These are phyloP conservation scores for Helostoma temminkii DNA, from an alignment of 2,797 vertebrate species.

Conservation along the genomic window DNA sequence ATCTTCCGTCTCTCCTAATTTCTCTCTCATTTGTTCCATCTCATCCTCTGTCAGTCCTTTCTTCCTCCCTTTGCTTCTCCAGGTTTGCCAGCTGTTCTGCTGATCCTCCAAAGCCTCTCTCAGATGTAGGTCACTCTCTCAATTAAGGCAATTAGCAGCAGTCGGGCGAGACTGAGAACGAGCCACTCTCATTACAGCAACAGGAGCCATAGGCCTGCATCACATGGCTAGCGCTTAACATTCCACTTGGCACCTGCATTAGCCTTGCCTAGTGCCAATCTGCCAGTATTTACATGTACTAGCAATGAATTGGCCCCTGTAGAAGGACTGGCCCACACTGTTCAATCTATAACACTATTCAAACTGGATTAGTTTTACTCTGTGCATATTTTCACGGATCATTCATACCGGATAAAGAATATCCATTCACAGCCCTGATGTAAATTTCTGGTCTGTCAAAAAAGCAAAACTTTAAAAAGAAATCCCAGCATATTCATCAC, in stretches of 20 bases:
- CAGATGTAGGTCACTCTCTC: conserved; percentile 80
- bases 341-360: conserved; percentile 47
- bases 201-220: conserved; percentile 68
- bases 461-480: conserved; percentile 13
- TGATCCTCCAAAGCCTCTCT: conserved; percentile 62
- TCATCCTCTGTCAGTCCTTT: conserved; percentile 17
- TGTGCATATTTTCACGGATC: conserved; percentile 49
- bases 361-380: conserved; percentile 54
- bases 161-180: conserved; percentile 52
- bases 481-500: conserved; percentile 18
- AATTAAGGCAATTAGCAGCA: conserved; percentile 81
- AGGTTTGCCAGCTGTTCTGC: conserved; percentile 76
- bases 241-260: conserved; percentile 67
- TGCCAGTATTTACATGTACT: conserved; percentile 53
- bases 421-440: conserved; percentile 16
- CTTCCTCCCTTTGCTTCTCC: conserved; percentile 24
- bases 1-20: conserved; percentile 41
- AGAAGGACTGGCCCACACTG: conserved; percentile 14
- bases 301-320: conserved; percentile 32
- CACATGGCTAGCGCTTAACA: conserved; percentile 64
- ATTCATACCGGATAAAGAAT: conserved; percentile 53
- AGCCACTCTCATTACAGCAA: conserved; percentile 70
- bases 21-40: conserved; percentile 45
- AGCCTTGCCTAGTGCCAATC: conserved; percentile 43
- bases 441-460: conserved; percentile 29